Percentiles rank a stretch among this genome's conserved stretches.
These are phyloP conservation scores for Acleris holmiana DNA, from an alignment of 2,888 invertebrate species.

Conservation along the genomic window DNA sequence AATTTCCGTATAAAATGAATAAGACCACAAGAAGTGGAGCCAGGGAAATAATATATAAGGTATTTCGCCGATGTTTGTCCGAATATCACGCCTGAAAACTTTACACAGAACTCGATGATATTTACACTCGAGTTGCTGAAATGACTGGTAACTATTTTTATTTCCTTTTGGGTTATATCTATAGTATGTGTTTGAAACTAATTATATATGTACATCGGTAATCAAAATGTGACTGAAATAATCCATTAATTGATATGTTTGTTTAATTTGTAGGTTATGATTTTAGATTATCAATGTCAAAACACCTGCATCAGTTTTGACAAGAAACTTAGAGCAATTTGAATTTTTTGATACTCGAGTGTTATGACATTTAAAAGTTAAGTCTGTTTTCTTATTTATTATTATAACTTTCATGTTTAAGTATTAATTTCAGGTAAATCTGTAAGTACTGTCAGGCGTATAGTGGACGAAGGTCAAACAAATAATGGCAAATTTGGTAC, in stretches of 20 bases:
- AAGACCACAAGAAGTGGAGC: slow-evolving; percentile 4
- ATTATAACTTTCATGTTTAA: too few relatives aligned
- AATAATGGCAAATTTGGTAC: too few relatives aligned
- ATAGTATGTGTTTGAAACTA: slow-evolving; percentile 3
- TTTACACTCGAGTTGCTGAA: slow-evolving; percentile 1
- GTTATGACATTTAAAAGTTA: neutral
- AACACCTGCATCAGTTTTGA: too few relatives aligned
- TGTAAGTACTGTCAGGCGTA: too few relatives aligned
- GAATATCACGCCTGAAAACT: neutral
- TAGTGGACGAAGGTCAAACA: too few relatives aligned
- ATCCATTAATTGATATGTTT: slow-evolving; percentile 1
- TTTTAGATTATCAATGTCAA: neutral
- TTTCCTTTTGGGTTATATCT: neutral
- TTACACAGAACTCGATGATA: slow-evolving; percentile 1
- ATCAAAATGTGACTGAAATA: slow-evolving; percentile 1
- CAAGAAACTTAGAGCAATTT: too few relatives aligned
- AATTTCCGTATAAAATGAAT: neutral
- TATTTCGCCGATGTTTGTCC: neutral
- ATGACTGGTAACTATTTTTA: neutral
- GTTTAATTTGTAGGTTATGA: slow-evolving; percentile 1
- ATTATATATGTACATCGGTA: slow-evolving; percentile 1
- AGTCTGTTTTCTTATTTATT: neutral
- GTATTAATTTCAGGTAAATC: too few relatives aligned
- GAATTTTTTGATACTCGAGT: too few relatives aligned
- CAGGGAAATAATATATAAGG: slow-evolving; percentile 1